Percentiles rank a stretch among this genome's conserved stretches.
phyloP scores from a whole-genome alignment of 2,888 invertebrate species.

The Drosophila subquinaria region DNA sequence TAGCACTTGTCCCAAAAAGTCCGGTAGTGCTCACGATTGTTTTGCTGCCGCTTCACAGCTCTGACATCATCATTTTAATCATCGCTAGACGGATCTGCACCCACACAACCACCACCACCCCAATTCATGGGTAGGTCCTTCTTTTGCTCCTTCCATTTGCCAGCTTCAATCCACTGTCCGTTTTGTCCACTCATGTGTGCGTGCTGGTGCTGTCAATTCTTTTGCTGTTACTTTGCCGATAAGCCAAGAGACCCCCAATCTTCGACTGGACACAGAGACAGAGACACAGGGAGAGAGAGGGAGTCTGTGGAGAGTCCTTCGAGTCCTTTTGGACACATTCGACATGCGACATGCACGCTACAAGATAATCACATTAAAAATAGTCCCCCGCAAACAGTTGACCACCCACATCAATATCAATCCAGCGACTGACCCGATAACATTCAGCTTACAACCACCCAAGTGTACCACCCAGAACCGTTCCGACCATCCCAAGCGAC shows the following conservation, averaged over 20 bases:
- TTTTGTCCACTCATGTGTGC: constrained; percentile 34
- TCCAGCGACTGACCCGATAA: constrained; percentile 52
- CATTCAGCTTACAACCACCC: constrained; percentile 12
- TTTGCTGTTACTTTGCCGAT: constrained; percentile 72
- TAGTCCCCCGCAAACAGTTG: constrained; percentile 32
- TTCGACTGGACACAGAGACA: constrained; percentile 6
- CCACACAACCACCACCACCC: background rate
- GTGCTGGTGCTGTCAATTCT: constrained; percentile 71
- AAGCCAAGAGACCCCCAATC: constrained; percentile 47
- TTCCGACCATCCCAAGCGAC: background rate
- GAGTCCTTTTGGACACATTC: constrained; percentile 69
- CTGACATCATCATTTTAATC: constrained; percentile 83
- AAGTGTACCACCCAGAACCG: background rate
- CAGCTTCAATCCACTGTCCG: constrained; percentile 45
- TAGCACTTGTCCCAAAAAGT: constrained; percentile 62
- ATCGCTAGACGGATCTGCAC: constrained; percentile 49
- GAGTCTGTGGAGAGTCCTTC: constrained; percentile 22
- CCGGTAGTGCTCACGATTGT: constrained; percentile 23
- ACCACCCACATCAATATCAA: constrained; percentile 67
- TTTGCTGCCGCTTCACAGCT: constrained; percentile 29
- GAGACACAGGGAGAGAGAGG: constrained; percentile 13
- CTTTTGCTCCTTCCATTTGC: background rate
- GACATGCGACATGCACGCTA: constrained; percentile 83
- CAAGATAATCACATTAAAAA: constrained; percentile 85
- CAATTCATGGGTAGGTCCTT: background rate